These are phyloP conservation scores for Reinhardtius hippoglossoides DNA, from an alignment of 2,113 vertebrate genomes.

Conservation along the genomic window DNA sequence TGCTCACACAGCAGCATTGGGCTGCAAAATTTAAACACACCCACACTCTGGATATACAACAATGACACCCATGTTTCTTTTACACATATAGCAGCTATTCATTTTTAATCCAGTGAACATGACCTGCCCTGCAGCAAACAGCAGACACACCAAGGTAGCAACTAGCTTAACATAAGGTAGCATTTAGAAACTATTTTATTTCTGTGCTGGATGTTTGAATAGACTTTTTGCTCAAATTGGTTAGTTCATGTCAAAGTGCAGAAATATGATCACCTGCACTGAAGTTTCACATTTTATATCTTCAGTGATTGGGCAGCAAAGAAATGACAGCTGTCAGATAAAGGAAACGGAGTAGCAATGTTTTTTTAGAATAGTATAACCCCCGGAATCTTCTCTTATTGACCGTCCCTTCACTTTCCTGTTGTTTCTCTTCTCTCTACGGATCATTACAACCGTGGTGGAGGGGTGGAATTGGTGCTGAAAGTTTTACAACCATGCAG, in stretches of 20 bases:
- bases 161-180: no score
- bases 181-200: no score
- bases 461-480: background rate
- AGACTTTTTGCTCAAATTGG: no score
- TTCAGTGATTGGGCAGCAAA: no score
- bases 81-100: conserved; percentile 15
- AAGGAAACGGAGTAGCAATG: no score
- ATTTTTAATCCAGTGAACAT: background rate
- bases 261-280: no score
- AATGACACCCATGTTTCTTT: conserved; percentile 23
- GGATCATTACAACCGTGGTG: background rate
- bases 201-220: no score
- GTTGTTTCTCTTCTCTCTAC: background rate
- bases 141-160: background rate
- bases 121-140: no score
- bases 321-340: no score
- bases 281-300: no score
- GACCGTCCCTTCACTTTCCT: background rate
- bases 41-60: conserved; percentile 5
- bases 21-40: conserved; percentile 16
- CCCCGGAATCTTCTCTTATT: background rate
- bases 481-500: background rate
- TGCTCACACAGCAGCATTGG: conserved; percentile 15
- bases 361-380: background rate
- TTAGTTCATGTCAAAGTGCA: no score